These are phyloP conservation scores for Sarcophaga subvicina DNA, from an alignment of 2,888 invertebrate species.

Conservation along the genomic window DNA sequence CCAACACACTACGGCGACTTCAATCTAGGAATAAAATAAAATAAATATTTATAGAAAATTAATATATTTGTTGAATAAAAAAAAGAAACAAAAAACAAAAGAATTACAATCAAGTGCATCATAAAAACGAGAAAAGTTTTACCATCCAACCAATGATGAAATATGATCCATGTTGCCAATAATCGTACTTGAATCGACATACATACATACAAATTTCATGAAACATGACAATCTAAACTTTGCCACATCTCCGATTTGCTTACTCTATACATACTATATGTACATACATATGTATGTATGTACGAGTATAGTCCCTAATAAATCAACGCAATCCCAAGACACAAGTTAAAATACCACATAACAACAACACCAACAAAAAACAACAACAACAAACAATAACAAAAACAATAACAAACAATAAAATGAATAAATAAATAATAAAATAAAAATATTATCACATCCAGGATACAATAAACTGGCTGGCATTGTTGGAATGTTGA, in stretches of 20 bases:
- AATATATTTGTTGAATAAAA: no score
- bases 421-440: constrained; percentile 32
- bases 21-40: no score
- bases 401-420: background rate
- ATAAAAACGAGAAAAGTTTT: no score
- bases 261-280: background rate
- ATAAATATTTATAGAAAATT: no score
- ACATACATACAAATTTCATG: background rate
- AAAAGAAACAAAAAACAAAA: no score
- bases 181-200: constrained; percentile 4
- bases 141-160: constrained; percentile 5
- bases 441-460: constrained; percentile 17
- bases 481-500: background rate
- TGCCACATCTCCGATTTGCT: background rate
- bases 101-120: no score
- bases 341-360: constrained; percentile 36
- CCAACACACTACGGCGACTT: no score
- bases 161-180: constrained; percentile 28
- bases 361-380: no score
- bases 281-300: background rate
- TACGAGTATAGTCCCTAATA: constrained; percentile 21
- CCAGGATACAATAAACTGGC: background rate
- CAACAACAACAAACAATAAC: no score
- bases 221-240: constrained; percentile 24
- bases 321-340: constrained; percentile 48